Evolutionary conservation across 2,888 invertebrate species (phyloP), one percentile per base, ranked within the genome.

Genomic region (Proisotoma minuta): DNA sequence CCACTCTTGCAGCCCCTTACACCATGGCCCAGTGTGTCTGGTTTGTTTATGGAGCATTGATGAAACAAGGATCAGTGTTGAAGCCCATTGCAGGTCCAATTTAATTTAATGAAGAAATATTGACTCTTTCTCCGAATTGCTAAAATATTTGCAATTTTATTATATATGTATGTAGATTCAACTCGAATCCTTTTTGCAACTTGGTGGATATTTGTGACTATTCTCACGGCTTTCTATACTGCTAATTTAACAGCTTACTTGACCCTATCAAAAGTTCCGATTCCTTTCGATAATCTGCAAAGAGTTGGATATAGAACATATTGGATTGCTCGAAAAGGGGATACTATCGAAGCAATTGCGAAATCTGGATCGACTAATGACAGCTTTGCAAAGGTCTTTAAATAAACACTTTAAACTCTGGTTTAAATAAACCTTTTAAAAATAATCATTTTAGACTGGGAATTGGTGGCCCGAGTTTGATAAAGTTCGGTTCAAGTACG

Each of bases 181-280:
- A 87, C 90, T 0, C 82, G 92, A 57, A 80, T 92, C 39, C 80
- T 91, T 8, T 91, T 92, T 77, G 89, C 91, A 10, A 90, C 90
- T 0, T 92, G 92, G 92, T 92, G 92, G 92, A 83, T 93, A 65
- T 92, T 91, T 77, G 89, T 91, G 72, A 88, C 89, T 39, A 84
- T 92, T 56, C 79, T 92, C 51, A 91, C 91, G 0, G 88, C 91
- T 12, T 92, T 91, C 78, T 93, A 93, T 78, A 93, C 92, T 2
- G 92, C 92, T 8, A 92, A 92, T 78, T 80, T 93, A 75, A 92
- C 92, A 0, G 92, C 92, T 15, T 92, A 91, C 76, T 81, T 93
- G 56, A 92, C 92, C 0, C 79, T 91, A 20, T 91, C 91, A 4
- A 86, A 87, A 76, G 91, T 91, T 73, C 90, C 90, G 0, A 79